Conservation (phyloP, 2,888 invertebrate genomes). For the Eupithecia subumbrata region DNA sequence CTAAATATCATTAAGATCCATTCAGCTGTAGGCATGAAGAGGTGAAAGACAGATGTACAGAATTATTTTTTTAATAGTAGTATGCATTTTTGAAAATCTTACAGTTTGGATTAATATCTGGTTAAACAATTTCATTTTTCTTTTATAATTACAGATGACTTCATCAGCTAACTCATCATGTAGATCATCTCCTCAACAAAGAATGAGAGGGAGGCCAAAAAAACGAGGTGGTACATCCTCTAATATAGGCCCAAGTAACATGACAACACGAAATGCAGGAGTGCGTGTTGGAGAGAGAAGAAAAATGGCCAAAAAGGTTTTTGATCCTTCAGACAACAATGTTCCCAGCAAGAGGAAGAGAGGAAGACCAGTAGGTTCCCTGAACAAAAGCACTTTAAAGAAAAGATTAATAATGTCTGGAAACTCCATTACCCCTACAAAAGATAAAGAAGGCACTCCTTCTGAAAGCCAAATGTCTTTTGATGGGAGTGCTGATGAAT, state of each 20-base stretch:
- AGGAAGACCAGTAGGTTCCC: conserved; percentile 86
- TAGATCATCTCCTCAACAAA: conserved; percentile 78
- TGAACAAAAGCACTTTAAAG: conserved; percentile 85
- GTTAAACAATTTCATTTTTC: conserved; percentile 4
- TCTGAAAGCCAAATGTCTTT: conserved; percentile 73
- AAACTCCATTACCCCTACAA: conserved; percentile 49
- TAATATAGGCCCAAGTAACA: conserved; percentile 60
- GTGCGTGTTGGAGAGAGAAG: conserved; percentile 85
- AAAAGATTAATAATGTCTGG: conserved; percentile 72
- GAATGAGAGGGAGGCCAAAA: conserved; percentile 75
- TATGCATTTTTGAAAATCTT: background rate
- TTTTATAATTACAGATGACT: conserved; percentile 66
- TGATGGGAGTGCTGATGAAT: conserved; percentile 76
- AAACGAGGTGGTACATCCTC: conserved; percentile 67
- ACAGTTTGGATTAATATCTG: background rate
- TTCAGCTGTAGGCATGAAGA: too few species aligned
- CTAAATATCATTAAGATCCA: too few species aligned
- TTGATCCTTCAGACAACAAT: conserved; percentile 93
- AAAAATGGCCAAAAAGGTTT: conserved; percentile 92
- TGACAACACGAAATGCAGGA: conserved; percentile 64
- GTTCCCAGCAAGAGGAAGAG: conserved; percentile 88
- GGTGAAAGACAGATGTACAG: too few species aligned
- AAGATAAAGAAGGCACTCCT: conserved; percentile 69
- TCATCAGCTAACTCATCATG: conserved; percentile 81
- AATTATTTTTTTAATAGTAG: too few species aligned